A percentile compares a stretch with the other conserved stretches of the same genome.
phyloP scores from a whole-genome alignment of 1,140 invertebrate species.

The Dendrolimus punctatus region DNA sequence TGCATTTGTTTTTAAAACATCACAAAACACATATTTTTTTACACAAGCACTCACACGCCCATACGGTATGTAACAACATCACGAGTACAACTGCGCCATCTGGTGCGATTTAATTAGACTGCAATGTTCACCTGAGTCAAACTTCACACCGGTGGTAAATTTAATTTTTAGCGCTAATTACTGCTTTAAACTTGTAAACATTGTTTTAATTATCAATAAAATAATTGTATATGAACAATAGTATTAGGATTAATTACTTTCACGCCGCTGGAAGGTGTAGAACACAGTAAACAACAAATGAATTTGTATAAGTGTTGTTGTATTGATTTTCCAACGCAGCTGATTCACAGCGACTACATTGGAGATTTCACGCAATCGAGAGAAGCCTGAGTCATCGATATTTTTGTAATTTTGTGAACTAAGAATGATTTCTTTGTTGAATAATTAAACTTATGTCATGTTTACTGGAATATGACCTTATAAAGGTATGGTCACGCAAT shows the following conservation, averaged over 20 bases:
- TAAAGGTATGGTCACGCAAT: not conserved
- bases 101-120: slow-evolving; percentile 38
- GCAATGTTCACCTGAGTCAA: slow-evolving; percentile 44
- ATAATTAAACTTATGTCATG: slow-evolving; percentile 1
- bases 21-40: slow-evolving; percentile 66
- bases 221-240: not conserved
- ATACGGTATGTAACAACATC: slow-evolving; percentile 67
- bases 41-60: slow-evolving; percentile 69
- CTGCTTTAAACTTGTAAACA: not conserved
- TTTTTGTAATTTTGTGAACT: slow-evolving; percentile 31
- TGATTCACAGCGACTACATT: slow-evolving; percentile 36
- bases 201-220: slow-evolving; percentile 13
- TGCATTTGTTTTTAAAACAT: slow-evolving; percentile 46
- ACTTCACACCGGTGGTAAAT: slow-evolving; percentile 46
- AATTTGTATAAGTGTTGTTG: slow-evolving; percentile 20
- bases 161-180: slow-evolving; percentile 31
- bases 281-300: slow-evolving; percentile 2
- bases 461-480: slow-evolving; percentile 1
- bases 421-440: slow-evolving; percentile 9
- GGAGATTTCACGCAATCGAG: slow-evolving; percentile 45
- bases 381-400: slow-evolving; percentile 44
- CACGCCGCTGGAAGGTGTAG: not conserved
- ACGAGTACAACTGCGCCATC: slow-evolving; percentile 66
- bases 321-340: slow-evolving; percentile 60
- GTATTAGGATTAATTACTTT: too few relatives aligned